Percentiles rank a stretch among this genome's conserved stretches.
These are phyloP conservation scores for Drosophila seguyi DNA, from an alignment of 1,140 invertebrate genomes.

Conservation along the genomic window DNA sequence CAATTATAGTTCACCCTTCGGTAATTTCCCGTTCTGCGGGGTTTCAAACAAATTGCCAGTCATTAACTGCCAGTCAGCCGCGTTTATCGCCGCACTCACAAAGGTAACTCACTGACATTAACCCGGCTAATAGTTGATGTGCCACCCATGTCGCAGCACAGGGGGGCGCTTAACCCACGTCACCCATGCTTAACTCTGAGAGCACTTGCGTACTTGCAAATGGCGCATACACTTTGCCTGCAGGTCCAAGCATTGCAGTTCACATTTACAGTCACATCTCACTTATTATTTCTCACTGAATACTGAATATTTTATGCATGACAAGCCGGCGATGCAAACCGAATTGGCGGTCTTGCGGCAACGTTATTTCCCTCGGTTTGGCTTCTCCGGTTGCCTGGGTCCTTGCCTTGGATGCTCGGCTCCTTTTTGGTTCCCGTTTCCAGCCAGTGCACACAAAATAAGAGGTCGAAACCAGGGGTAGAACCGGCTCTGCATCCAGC, in stretches of 20 bases:
- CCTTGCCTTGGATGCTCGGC: neutral
- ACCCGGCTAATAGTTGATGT: slow-evolving; percentile 33
- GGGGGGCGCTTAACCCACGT: neutral
- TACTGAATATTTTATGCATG: slow-evolving; percentile 50
- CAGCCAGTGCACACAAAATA: slow-evolving; percentile 17
- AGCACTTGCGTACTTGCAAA: neutral
- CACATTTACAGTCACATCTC: slow-evolving; percentile 11
- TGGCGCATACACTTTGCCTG: slow-evolving; percentile 1
- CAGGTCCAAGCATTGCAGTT: slow-evolving; percentile 8
- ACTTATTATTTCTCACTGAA: slow-evolving; percentile 39
- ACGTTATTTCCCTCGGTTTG: slow-evolving; percentile 3
- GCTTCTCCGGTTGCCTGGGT: slow-evolving; percentile 16
- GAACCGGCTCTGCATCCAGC: neutral
- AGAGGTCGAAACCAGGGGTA: slow-evolving; percentile 18
- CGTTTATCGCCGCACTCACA: slow-evolving; percentile 19
- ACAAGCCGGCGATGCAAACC: slow-evolving; percentile 29
- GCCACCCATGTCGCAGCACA: neutral
- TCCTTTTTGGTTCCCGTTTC: slow-evolving; percentile 24
- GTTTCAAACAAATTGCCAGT: slow-evolving; percentile 31
- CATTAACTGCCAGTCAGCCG: slow-evolving; percentile 21
- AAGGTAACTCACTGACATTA: slow-evolving; percentile 35
- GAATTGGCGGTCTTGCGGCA: slow-evolving; percentile 47
- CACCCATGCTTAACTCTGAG: neutral
- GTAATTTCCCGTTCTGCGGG: slow-evolving; percentile 37
- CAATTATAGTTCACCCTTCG: slow-evolving; percentile 37